These are phyloP conservation scores for Phorcus lineatus DNA, from an alignment of 2,888 invertebrate species.

Conservation along the genomic window DNA sequence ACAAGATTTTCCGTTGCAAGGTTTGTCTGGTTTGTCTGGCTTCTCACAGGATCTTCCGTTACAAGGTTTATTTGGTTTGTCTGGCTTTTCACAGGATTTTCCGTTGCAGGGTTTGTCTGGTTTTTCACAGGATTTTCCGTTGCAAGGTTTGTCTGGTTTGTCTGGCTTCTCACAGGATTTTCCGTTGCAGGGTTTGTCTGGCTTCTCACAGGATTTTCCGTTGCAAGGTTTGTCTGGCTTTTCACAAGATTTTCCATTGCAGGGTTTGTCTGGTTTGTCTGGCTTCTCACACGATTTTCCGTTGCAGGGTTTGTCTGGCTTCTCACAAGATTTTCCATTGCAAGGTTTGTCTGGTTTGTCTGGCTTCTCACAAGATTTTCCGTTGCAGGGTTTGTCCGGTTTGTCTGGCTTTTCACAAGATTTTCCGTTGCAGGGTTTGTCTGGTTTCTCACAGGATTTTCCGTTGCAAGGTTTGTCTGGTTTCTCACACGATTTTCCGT, in stretches of 20 bases:
- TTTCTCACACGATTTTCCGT: slow-evolving; percentile 23
- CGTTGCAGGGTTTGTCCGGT: slow-evolving; percentile 2
- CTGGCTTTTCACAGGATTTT: neutral
- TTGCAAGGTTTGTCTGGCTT: neutral
- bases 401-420: slow-evolving; percentile 5
- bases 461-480: slow-evolving; percentile 17
- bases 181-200: neutral
- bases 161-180: neutral
- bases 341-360: neutral
- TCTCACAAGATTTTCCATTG: neutral
- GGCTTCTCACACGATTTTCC: neutral
- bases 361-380: neutral
- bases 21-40: slow-evolving; percentile 8
- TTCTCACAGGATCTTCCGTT: neutral
- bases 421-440: neutral
- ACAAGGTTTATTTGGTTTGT: slow-evolving; percentile 19
- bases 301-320: neutral
- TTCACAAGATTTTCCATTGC: neutral
- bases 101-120: neutral
- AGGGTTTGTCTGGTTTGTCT: neutral
- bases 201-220: neutral
- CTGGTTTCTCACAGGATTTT: neutral
- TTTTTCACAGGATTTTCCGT: neutral
- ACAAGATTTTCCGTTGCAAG: neutral
- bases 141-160: neutral